Evolutionary conservation across 2,797 vertebrate genomes (phyloP).

Genomic region (Sebastes vulpes): DNA sequence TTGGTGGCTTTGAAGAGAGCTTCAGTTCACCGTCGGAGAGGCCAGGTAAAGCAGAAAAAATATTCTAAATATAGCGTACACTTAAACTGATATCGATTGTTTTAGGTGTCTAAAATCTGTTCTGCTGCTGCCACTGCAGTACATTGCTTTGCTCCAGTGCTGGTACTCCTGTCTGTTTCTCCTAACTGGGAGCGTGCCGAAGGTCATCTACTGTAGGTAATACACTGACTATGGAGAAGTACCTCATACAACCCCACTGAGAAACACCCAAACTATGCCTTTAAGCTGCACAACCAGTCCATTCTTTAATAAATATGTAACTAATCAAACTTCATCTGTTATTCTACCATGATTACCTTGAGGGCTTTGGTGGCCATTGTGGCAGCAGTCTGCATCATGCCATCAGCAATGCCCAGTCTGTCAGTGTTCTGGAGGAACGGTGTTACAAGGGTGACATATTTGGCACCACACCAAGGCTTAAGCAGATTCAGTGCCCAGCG

Average conservation of each 20-base stretch:
- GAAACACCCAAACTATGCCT: too few species aligned
- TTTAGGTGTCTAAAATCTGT: background rate
- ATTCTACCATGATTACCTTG: constrained; percentile 84
- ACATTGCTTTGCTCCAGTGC: background rate
- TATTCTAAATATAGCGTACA: too few species aligned
- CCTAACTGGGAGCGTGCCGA: too few species aligned
- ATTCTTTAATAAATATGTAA: background rate
- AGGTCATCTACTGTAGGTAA: background rate
- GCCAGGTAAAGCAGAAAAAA: too few species aligned
- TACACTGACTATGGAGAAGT: background rate
- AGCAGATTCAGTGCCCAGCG: constrained; percentile 90
- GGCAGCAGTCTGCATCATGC: constrained; percentile 91
- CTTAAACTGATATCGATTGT: background rate
- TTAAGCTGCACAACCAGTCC: background rate
- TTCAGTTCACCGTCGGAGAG: too few species aligned
- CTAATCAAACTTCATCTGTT: background rate
- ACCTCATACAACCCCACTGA: too few species aligned
- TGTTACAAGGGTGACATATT: constrained; percentile 94
- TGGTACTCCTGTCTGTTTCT: background rate
- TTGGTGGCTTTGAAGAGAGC: background rate
- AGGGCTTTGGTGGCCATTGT: constrained; percentile 90
- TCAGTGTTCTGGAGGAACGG: constrained; percentile 96
- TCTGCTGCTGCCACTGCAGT: background rate
- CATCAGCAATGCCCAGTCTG: constrained; percentile 91
- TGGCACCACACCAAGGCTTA: constrained; percentile 95